phyloP scores from a whole-genome alignment of 2,113 vertebrate genomes.

The Heterochromis multidens region DNA sequence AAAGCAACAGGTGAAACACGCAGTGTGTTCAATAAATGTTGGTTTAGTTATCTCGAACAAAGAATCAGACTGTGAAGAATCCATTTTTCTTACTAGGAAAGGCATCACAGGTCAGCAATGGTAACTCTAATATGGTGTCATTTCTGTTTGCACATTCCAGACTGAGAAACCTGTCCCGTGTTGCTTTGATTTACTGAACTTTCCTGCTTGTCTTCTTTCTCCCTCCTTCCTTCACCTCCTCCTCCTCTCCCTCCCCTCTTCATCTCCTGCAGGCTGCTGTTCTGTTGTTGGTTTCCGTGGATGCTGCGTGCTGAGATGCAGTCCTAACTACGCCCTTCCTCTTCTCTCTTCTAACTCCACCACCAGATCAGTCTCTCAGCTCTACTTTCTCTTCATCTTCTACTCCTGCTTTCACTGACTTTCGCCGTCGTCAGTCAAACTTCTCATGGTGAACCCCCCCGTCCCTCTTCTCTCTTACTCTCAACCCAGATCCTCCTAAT shows the following conservation, averaged over 20 bases:
- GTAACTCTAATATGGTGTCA: neutral
- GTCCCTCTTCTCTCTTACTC: neutral
- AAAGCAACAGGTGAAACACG: neutral
- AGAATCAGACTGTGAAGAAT: neutral
- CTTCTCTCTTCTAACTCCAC: neutral
- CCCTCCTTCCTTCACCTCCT: neutral
- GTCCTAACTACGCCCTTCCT: conserved; percentile 75
- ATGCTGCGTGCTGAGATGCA: conserved; percentile 94
- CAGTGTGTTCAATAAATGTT: neutral
- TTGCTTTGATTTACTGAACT: neutral
- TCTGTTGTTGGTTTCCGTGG: conserved; percentile 97
- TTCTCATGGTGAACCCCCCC: neutral
- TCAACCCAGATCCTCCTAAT: conserved; percentile 20
- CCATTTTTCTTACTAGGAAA: neutral
- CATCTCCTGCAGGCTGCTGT: conserved; percentile 81
- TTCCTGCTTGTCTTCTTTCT: neutral
- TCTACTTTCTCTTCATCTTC: conserved; percentile 25
- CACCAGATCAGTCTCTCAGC: conserved; percentile 13
- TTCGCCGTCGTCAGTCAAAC: conserved; percentile 8
- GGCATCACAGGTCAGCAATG: too few relatives aligned
- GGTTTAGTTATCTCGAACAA: neutral
- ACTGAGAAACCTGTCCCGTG: neutral
- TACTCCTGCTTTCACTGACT: conserved; percentile 15
- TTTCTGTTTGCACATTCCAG: too few relatives aligned
- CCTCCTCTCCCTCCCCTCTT: neutral